Conservation (phyloP, 92 coral and sea anemone genomes). For the Porites rus region DNA sequence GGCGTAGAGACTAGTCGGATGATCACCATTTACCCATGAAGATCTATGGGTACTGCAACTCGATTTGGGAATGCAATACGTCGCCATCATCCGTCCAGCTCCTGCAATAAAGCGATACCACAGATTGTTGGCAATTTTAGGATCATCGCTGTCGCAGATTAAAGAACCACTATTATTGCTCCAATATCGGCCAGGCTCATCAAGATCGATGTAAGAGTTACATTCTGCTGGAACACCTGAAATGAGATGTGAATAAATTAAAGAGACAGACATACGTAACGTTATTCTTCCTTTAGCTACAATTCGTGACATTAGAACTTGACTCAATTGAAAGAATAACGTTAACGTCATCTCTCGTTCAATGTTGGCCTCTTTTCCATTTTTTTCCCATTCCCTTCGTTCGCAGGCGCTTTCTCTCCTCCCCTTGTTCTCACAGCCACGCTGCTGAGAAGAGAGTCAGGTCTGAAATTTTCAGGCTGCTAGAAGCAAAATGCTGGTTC, state of each 20-base stretch:
- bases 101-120: constrained; percentile 23
- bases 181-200: constrained; percentile 4
- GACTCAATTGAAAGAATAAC: too few relatives aligned
- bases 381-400: too few relatives aligned
- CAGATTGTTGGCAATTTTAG: neutral
- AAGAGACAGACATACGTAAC: too few relatives aligned
- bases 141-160: neutral
- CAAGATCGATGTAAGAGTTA: neutral
- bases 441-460: too few relatives aligned
- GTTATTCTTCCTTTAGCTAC: too few relatives aligned
- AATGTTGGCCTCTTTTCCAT: too few relatives aligned
- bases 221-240: neutral
- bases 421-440: too few relatives aligned
- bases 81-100: constrained; percentile 23
- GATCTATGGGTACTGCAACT: neutral
- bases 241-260: neutral
- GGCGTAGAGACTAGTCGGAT: neutral
- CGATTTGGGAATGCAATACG: constrained; percentile 4
- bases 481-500: too few relatives aligned
- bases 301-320: too few relatives aligned
- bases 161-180: neutral
- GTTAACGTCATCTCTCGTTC: too few relatives aligned
- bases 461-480: too few relatives aligned
- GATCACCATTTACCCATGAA: constrained; percentile 9
- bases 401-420: too few relatives aligned